These are phyloP conservation scores for Chrysomela aeneicollis DNA, from an alignment of 2,888 invertebrate genomes.

Conservation along the genomic window DNA sequence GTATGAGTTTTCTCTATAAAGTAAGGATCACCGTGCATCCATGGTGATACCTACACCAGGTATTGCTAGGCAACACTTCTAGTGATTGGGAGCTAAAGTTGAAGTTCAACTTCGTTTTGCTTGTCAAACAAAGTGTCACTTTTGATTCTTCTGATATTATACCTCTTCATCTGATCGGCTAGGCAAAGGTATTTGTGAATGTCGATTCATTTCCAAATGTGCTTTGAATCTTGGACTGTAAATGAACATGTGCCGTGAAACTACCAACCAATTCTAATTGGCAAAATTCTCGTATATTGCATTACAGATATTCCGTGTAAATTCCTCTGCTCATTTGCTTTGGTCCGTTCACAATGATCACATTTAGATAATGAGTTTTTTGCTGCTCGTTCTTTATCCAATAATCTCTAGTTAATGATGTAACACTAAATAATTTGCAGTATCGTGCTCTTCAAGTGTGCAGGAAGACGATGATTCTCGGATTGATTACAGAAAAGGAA, in stretches of 20 bases:
- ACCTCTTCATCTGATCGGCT: too few species aligned
- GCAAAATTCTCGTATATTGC: not conserved
- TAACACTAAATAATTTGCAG: conserved; percentile 21
- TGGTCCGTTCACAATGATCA: conserved; percentile 7
- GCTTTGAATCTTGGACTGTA: not conserved
- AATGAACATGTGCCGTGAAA: not conserved
- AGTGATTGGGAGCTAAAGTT: too few species aligned
- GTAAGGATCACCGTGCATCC: too few species aligned
- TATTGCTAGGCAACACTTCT: too few species aligned
- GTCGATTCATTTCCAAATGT: not conserved
- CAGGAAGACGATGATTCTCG: not conserved
- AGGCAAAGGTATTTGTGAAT: too few species aligned
- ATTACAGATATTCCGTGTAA: not conserved
- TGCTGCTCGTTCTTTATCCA: conserved; percentile 10
- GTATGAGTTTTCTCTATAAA: too few species aligned
- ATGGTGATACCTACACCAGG: too few species aligned
- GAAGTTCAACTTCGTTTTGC: too few species aligned
- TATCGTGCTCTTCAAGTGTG: conserved; percentile 18
- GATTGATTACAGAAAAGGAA: conserved; percentile 9
- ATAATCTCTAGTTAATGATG: conserved; percentile 18
- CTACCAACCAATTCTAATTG: conserved; percentile 1
- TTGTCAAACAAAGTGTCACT: too few species aligned
- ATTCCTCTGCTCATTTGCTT: conserved; percentile 11
- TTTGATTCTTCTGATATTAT: too few species aligned
- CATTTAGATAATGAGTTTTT: conserved; percentile 17